Base-by-base conservation (phyloP, 2,797 vertebrate species). In the Enteromius afrohamiltoni region DNA sequence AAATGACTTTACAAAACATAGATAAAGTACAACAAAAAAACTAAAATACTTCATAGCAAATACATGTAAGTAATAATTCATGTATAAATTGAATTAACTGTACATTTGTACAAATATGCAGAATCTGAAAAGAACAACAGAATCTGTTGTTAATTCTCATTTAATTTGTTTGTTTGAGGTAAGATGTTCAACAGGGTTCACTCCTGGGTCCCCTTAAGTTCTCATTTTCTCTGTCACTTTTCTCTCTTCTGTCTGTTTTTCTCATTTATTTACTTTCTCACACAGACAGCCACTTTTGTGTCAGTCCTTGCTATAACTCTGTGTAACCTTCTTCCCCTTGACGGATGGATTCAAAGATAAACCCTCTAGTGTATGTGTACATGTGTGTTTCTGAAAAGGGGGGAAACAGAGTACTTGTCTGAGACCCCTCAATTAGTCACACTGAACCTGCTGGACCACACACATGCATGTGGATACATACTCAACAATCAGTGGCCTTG, bases 341-440 rank as follows among this genome's bases (percentile, higher is more conserved):
- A 83, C 9, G 65, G 23, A 77, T 77, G 74, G 51, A 60, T 65
- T n/a, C 51, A 69, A 4, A 77, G 51, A 78, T 83, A 84, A 79
- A 67, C 51, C 29, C 62, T 81, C 23, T 80, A 60, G 77, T 80
- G 65, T 79, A 77, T 77, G 77, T 82, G 80, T 85, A 77, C 83
- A 80, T 87, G 81, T 82, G 84, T 85, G 82, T 77, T 77, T 71
- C 69, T 86, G 80, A 83, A 85, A 77, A 79, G 13, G 45, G 62
- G 51, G 70, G 70, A 83, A 75, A 83, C 58, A 1, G 70, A 77
- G 64, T 68, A 49, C 80, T 71, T 26, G 37, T 83, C 83, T 65
- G 85, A 87, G 81, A 78, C 79, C 62, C 62, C 62, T 82, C 85
- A 89, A 88, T 88, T 89, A 88, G 85, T 85, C 79, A 85, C 73